Evolutionary conservation across 2,888 invertebrate genomes (phyloP), one percentile per base, ranked within the genome.

Genomic region (Dryomyza anilis): DNA sequence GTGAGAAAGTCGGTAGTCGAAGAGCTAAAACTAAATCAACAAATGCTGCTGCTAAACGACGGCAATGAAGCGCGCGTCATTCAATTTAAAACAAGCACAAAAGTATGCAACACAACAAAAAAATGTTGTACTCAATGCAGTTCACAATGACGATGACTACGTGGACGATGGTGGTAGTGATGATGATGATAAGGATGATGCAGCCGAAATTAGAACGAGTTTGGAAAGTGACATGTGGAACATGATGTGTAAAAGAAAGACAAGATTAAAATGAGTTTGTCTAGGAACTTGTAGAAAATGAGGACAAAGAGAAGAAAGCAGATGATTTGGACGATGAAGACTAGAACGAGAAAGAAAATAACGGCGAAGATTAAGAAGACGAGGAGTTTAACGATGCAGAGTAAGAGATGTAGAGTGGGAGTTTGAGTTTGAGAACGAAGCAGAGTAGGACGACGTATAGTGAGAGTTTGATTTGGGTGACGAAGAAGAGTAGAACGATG

Each of bases 51-150:
- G 50, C 39, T 52, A 61, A 61, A 53, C 48, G 52, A 14, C 43
- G 23, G 53, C 61, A 53, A 43, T 61, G 23, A 53, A 53, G 29
- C 12, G 43, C 52, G 33, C 53, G 43, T 52, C 53, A 53, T 52
- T 60, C 52, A 36, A 52, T 52, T 50, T 33, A 10, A 60, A 23
- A 48, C 29, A 45, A 58, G 55, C 23, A 55, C 23, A 36, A 55
- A 55, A 55, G 55, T 55, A 33, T 55, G 55, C 55, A 55, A 55
- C 50, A 52, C 23, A 52, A 52, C 3, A 19, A 16, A 4, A 50
- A n/a, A n/a, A n/a, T n/a, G n/a, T n/a, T n/a, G n/a, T n/a, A n/a
- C n/a, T n/a, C n/a, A n/a, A n/a, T n/a, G n/a, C n/a, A n/a, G n/a
- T n/a, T n/a, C n/a, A n/a, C n/a, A n/a, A n/a, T n/a, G n/a, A n/a